Percentiles rank a stretch among this genome's conserved stretches.
These are phyloP conservation scores for Sebastes nivosus DNA, from an alignment of 2,797 vertebrate genomes.

Conservation along the genomic window DNA sequence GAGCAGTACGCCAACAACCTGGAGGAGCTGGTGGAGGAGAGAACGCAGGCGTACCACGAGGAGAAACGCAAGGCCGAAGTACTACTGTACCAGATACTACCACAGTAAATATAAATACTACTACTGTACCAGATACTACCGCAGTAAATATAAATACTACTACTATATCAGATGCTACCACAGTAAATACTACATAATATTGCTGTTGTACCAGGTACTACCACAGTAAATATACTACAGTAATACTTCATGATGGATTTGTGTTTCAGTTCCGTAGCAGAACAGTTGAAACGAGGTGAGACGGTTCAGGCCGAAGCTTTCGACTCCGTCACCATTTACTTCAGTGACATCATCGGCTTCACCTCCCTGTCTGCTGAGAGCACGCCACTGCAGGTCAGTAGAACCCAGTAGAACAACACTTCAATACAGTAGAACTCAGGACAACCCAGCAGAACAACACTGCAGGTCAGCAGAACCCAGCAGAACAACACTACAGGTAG, in stretches of 20 bases:
- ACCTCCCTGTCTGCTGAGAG: slow-evolving; percentile 91
- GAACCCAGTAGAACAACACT: not conserved
- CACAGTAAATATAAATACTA: slow-evolving; percentile 60
- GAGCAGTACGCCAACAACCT: slow-evolving; percentile 96
- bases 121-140: not conserved
- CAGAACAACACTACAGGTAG: not conserved
- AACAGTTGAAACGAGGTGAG: slow-evolving; percentile 93
- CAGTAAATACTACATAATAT: too few species aligned
- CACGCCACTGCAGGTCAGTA: slow-evolving; percentile 90
- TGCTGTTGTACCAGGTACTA: too few species aligned
- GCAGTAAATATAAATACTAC: not conserved
- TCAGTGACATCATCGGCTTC: slow-evolving; percentile 95
- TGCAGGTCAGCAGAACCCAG: slow-evolving; percentile 58
- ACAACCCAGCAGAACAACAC: slow-evolving; percentile 45
- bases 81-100: slow-evolving; percentile 94
- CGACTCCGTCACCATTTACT: slow-evolving; percentile 95
- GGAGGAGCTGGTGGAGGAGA: slow-evolving; percentile 94
- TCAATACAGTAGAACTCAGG: not conserved
- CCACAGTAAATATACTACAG: not conserved
- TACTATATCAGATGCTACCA: too few species aligned
- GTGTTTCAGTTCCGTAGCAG: slow-evolving; percentile 88
- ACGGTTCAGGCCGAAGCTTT: slow-evolving; percentile 93
- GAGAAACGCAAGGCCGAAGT: slow-evolving; percentile 94
- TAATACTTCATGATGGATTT: slow-evolving; percentile 1
- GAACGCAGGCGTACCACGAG: slow-evolving; percentile 93